Conservation (phyloP, 2,888 invertebrate species). For the Suillia variegata region DNA sequence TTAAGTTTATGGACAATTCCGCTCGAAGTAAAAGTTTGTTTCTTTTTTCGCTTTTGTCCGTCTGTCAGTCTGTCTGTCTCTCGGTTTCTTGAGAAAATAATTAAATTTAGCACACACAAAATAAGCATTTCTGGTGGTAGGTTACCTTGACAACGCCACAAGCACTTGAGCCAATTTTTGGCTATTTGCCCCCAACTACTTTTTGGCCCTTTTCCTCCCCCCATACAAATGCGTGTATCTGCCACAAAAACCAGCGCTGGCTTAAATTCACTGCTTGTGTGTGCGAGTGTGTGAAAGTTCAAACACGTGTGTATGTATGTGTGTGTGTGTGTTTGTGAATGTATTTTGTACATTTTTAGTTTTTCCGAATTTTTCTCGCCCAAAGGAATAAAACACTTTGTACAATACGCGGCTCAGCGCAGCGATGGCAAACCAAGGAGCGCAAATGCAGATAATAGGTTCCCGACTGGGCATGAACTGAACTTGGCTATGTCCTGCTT, state of each 20-base stretch:
- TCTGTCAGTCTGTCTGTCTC: no score
- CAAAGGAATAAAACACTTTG: slow-evolving; percentile 12
- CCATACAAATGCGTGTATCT: no score
- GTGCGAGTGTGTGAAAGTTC: no score
- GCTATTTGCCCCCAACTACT: not conserved
- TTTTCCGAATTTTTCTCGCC: slow-evolving; percentile 9
- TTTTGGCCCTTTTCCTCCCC: not conserved
- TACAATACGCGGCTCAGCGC: slow-evolving; percentile 3
- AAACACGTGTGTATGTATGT: slow-evolving; percentile 9
- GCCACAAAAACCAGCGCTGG: no score
- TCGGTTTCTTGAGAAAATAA: no score
- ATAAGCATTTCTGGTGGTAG: no score
- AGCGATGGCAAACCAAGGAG: slow-evolving; percentile 1
- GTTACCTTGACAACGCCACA: not conserved
- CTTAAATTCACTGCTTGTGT: no score
- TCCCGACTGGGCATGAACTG: slow-evolving; percentile 1
- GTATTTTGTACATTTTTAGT: not conserved
- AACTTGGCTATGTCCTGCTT: no score
- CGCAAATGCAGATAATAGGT: slow-evolving; percentile 26
- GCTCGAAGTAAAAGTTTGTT: no score
- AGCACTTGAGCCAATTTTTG: not conserved
- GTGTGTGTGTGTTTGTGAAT: slow-evolving; percentile 4
- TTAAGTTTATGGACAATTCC: no score
- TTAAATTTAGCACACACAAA: no score
- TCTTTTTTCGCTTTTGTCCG: no score